phyloP scores from a whole-genome alignment of 2,113 vertebrate species.

The Lynx canadensis region DNA sequence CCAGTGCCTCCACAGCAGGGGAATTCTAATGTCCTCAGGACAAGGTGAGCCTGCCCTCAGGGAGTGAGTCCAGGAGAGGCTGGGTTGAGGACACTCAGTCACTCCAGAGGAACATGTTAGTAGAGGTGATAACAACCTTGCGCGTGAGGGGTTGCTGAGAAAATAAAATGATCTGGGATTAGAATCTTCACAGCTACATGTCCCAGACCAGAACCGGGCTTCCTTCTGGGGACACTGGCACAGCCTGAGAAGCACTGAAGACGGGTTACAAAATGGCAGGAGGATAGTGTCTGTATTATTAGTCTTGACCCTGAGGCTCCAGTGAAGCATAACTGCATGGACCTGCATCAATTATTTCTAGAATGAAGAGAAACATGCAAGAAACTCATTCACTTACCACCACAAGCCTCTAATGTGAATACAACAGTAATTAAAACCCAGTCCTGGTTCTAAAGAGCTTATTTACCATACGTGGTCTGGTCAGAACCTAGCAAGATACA shows the following conservation, averaged over 20 bases:
- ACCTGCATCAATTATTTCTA: background rate
- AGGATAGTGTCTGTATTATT: background rate
- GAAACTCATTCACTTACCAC: background rate
- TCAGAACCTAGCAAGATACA: background rate
- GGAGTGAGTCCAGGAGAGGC: background rate
- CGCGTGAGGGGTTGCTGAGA: background rate
- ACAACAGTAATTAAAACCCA: background rate
- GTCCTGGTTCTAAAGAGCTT: background rate
- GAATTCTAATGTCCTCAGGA: background rate
- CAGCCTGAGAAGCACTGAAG: background rate
- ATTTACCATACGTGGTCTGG: background rate
- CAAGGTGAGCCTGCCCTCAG: background rate
- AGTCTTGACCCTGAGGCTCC: background rate
- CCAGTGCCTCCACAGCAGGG: rapidly evolving
- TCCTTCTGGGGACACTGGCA: background rate
- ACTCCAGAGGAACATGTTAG: background rate
- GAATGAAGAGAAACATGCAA: background rate
- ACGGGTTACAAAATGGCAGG: background rate
- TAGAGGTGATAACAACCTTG: background rate
- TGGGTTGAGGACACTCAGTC: background rate
- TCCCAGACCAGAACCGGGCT: background rate
- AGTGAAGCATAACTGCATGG: background rate
- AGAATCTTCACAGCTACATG: rapidly evolving
- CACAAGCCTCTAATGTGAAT: background rate
- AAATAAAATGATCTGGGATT: background rate